These are phyloP conservation scores for Rhorus exstirpatorius DNA, from an alignment of 2,888 invertebrate species.

Conservation along the genomic window DNA sequence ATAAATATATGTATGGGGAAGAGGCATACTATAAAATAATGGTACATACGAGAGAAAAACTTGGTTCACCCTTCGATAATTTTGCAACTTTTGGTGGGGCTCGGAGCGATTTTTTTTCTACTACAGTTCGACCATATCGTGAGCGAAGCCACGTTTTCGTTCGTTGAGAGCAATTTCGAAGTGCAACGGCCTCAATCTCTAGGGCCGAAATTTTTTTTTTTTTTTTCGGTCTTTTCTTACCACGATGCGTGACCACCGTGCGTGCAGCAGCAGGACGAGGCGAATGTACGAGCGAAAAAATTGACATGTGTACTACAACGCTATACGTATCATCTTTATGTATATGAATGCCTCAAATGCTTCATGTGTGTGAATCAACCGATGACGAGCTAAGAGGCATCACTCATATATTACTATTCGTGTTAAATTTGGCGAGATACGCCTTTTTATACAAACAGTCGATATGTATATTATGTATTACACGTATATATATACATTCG, in stretches of 20 bases:
- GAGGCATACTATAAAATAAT: constrained; percentile 23
- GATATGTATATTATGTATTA: no score
- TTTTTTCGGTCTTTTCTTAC: constrained; percentile 69
- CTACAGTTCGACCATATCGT: constrained; percentile 56
- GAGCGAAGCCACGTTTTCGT: constrained; percentile 65
- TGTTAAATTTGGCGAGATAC: no score
- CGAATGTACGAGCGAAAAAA: constrained; percentile 67
- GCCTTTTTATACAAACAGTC: no score
- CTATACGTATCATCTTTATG: constrained; percentile 34
- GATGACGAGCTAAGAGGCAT: background rate
- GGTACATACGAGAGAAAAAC: constrained; percentile 32
- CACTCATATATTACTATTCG: no score
- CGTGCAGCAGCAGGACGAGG: constrained; percentile 69
- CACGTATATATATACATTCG: no score
- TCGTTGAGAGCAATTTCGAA: constrained; percentile 79
- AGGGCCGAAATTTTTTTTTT: constrained; percentile 79
- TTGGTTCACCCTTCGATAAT: constrained; percentile 30
- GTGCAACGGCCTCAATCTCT: constrained; percentile 85
- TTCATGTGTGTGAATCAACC: constrained; percentile 8
- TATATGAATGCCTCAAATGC: no score
- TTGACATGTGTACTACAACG: constrained; percentile 59
- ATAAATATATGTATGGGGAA: background rate
- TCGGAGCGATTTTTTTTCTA: constrained; percentile 52
- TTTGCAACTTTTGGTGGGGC: constrained; percentile 31
- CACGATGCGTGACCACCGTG: constrained; percentile 82